Base-by-base conservation (phyloP, 2,888 invertebrate species). In the Allygus modestus region DNA sequence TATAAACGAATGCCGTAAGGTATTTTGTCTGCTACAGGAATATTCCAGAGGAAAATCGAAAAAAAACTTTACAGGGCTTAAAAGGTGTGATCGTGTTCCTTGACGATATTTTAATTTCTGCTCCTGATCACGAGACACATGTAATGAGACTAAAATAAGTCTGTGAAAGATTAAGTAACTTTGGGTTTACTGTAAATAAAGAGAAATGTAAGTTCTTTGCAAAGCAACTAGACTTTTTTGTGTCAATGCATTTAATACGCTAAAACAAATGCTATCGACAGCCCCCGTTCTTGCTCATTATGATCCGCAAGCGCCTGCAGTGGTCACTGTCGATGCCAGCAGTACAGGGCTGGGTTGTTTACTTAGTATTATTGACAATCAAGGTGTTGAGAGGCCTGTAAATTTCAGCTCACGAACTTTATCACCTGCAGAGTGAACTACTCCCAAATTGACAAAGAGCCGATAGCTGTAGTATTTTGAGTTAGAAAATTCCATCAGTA, bases 31-130 rank as follows among this genome's bases (percentile, higher is more conserved):
- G 87, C 88, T 31, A 85, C 86, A 12, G 84, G 58, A 0, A 84
- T 86, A 75, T 87, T 87, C 65, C 85, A 87, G 58, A 86, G 83
- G 73, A 46, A 20, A 20, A 87, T 90, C 28, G 90, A 90, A 65
- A 1, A n/a, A n/a, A 82, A 41, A 33, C 61, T 0, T 37, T 82
- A 37, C 20, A 31, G 23, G 61, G 82, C 23, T 37, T 65, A 1
- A n/a, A 5, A n/a, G 82, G 41, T n/a, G 20, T 82, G 28, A 26
- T n/a, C 28, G n/a, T 26, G 28, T 82, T 82, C 37, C n/a, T 65
- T 2, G 51, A 81, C 33, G 58, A 81, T 81, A 81, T 81, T 12
- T 33, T 81, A 26, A 58, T 81, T 9, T 37, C 37, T 7, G 37
- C 5, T 9, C 37, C 37, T 37, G 37, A 37, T 9, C 9, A 7